phyloP scores from a whole-genome alignment of 1,140 invertebrate species.

The Melitaea cinxia region DNA sequence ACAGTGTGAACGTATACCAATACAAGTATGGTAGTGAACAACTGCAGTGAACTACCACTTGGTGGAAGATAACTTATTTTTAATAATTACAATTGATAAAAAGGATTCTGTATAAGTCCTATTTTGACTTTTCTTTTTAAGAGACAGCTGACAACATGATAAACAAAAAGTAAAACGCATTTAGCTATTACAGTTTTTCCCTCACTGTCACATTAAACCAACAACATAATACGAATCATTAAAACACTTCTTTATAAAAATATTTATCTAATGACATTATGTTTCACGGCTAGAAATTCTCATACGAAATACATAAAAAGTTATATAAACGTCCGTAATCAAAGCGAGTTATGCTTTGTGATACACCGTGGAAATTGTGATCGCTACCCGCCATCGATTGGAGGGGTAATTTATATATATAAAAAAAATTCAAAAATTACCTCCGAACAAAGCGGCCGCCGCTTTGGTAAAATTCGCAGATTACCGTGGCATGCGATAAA shows the following conservation, averaged over 20 bases:
- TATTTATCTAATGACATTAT: conserved; percentile 8
- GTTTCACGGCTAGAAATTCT: conserved; percentile 13
- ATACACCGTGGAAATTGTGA: conserved; percentile 66
- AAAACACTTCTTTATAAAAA: neutral
- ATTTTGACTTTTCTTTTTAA: no score
- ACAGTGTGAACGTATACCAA: no score
- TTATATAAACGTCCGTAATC: conserved; percentile 37
- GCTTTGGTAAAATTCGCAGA: conserved; percentile 69
- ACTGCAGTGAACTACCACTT: no score
- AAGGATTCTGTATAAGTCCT: no score
- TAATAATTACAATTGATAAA: no score
- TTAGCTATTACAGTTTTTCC: no score
- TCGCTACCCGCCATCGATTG: conserved; percentile 62
- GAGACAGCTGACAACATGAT: no score
- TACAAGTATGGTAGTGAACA: no score
- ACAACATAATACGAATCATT: neutral
- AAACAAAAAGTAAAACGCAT: no score
- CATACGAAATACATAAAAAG: conserved; percentile 10
- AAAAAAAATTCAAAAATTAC: conserved; percentile 52
- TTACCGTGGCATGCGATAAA: conserved; percentile 74
- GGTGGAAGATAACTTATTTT: no score
- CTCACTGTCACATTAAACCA: neutral
- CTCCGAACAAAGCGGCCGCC: conserved; percentile 68
- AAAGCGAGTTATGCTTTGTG: conserved; percentile 67
- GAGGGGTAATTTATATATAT: conserved; percentile 61